A percentile compares a stretch with the other conserved stretches of the same genome.
These are phyloP conservation scores for Astreopora myriophthalma DNA, from an alignment of 64 coral and sea anemone species.

Conservation along the genomic window DNA sequence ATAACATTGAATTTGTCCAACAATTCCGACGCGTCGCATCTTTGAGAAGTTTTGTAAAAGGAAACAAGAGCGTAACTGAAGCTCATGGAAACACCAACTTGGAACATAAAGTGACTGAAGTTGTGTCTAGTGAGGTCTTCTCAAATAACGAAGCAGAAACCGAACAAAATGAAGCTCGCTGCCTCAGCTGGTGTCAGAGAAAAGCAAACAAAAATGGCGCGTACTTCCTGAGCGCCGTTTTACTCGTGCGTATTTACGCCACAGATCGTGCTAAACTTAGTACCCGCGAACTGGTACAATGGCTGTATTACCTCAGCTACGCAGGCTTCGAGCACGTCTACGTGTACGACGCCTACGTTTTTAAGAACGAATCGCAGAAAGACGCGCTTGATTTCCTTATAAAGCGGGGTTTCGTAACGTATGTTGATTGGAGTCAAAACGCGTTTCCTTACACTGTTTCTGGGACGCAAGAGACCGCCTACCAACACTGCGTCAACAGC, in stretches of 20 bases:
- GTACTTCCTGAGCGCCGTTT: conserved; percentile 76
- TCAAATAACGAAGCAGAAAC: background rate
- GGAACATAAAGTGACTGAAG: background rate
- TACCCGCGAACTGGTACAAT: conserved; percentile 67
- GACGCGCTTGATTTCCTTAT: conserved; percentile 56
- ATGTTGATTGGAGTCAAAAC: conserved; percentile 74
- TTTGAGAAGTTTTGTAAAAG: background rate
- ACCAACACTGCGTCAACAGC: conserved; percentile 61
- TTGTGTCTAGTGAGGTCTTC: background rate
- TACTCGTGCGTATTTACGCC: conserved; percentile 74
- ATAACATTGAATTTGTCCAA: background rate
- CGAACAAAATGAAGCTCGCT: background rate
- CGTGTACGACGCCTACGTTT: conserved; percentile 77
- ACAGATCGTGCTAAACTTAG: conserved; percentile 51
- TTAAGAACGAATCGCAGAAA: conserved; percentile 72
- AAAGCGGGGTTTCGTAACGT: conserved; percentile 76
- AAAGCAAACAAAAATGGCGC: background rate
- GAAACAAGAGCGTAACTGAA: background rate
- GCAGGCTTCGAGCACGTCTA: conserved; percentile 88
- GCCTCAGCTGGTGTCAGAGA: conserved; percentile 1
- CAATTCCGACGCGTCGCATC: background rate
- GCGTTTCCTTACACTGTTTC: conserved; percentile 68
- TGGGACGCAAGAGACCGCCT: conserved; percentile 73
- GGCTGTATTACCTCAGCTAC: conserved; percentile 78
- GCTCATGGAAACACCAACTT: background rate